Conservation (phyloP, 2,888 invertebrate genomes). For the Lordiphosa fenestrarum region DNA sequence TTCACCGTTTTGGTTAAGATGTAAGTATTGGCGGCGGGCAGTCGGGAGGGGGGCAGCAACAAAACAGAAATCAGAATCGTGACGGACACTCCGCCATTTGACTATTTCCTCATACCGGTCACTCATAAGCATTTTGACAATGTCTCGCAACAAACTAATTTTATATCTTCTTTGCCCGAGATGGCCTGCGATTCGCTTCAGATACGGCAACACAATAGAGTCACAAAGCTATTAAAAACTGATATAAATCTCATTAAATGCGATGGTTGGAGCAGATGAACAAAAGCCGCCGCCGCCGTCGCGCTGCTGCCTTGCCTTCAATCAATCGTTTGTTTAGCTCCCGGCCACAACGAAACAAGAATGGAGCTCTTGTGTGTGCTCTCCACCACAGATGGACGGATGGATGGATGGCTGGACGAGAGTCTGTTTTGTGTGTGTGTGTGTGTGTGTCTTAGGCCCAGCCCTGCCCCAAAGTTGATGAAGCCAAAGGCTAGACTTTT, state of each 20-base stretch:
- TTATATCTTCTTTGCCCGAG: conserved; percentile 43
- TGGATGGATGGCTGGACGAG: no score
- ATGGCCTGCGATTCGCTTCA: conserved; percentile 46
- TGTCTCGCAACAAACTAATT: conserved; percentile 58
- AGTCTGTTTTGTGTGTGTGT: no score
- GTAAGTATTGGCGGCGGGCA: conserved; percentile 35
- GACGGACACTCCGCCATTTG: not conserved
- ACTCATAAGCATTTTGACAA: conserved; percentile 55
- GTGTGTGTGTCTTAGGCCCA: no score
- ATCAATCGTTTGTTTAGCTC: conserved; percentile 72
- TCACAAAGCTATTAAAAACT: conserved; percentile 75
- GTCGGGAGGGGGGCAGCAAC: not conserved
- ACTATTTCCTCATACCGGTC: conserved; percentile 33
- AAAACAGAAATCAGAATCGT: conserved; percentile 8
- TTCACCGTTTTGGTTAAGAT: conserved; percentile 28
- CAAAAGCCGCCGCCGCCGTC: conserved; percentile 47
- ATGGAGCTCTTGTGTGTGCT: conserved; percentile 45
- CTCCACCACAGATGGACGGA: not conserved
- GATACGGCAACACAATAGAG: conserved; percentile 60
- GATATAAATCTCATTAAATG: conserved; percentile 74
- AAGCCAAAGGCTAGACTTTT: no score
- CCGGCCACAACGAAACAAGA: conserved; percentile 57
- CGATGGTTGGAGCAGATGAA: conserved; percentile 71
- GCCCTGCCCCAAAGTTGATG: no score
- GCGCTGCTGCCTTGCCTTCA: conserved; percentile 50